Evolutionary conservation across 2,113 vertebrate genomes (phyloP), one percentile per base, ranked within the genome.

Genomic region (Prionailurus bengalensis): DNA sequence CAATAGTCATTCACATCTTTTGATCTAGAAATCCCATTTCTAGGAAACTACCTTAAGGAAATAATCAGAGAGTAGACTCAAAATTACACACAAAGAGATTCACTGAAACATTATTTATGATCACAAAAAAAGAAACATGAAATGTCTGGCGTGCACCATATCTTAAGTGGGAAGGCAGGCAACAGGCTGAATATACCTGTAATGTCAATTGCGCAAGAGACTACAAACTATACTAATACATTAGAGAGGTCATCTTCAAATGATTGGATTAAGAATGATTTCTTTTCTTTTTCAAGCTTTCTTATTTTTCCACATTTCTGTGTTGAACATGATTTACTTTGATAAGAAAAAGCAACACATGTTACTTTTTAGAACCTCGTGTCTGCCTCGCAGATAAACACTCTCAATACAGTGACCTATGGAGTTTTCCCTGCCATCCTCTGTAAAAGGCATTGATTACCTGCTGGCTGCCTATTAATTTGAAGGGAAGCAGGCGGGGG

Each of bases 401-500:
- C 27, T 91, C 63, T 78, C 73, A 53, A 14, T 79, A 21, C 3
- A 45, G 91, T 94, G 86, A 74, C 73, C 85, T 55, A 16, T n/a
- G 74, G 85, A 89, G 82, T 81, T 23, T 33, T 42, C 76, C 45
- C 89, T 95, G 84, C 73, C 39, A 9, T 66, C 16, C 53, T 92
- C 53, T 31, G 12, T 42, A 89, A 95, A 94, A 95, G 21, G 55
- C 83, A 93, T 97, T 58, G 94, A 96, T 98, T 95, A 91, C 85
- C 91, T 97, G 90, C 97, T 66, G 63, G 78, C 93, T 95, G 79
- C 73, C 95, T 91, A 83, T 91, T 95, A 92, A 98, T 94, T 82
- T 91, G 92, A 82, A 97, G 73, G 81, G 85, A 94, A 80, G 84
- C 80, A 82, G 74, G 8, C 7, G 7, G 17, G 63, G 51, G 17